A percentile compares a stretch with the other conserved stretches of the same genome.
phyloP scores from a whole-genome alignment of 1,140 invertebrate species.

The Dolichoris vasculosae region DNA sequence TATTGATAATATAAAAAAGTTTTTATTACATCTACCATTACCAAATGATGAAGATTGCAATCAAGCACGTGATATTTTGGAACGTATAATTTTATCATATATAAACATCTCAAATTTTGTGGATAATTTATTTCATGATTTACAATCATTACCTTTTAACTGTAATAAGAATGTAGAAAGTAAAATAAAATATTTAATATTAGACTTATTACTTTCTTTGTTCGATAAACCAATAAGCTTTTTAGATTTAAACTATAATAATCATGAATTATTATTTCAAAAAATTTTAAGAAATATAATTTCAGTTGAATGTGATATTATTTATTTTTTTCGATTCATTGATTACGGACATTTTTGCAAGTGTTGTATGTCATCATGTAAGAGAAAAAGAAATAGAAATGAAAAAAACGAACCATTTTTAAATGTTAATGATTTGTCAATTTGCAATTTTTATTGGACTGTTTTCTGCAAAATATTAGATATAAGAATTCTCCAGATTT shows the following conservation, averaged over 20 bases:
- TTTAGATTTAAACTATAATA: background rate
- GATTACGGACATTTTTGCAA: conserved; percentile 5
- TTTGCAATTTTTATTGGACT: conserved; percentile 31
- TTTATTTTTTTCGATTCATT: conserved; percentile 32
- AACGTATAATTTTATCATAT: conserved; percentile 2
- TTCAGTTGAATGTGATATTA: conserved; percentile 13
- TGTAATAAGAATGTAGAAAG: background rate
- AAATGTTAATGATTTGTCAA: conserved; percentile 20
- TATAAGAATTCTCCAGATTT: background rate
- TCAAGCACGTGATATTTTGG: background rate
- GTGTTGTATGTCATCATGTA: background rate
- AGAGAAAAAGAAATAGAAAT: background rate
- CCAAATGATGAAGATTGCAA: background rate
- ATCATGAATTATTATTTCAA: background rate
- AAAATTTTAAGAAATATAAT: conserved; percentile 27
- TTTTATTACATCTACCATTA: conserved; percentile 19
- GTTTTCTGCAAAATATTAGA: background rate
- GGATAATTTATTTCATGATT: conserved; percentile 22
- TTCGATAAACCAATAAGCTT: conserved; percentile 32
- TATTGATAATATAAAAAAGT: conserved; percentile 16
- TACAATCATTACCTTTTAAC: background rate
- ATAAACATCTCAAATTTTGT: conserved; percentile 33
- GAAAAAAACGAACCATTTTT: background rate
- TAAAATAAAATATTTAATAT: conserved; percentile 31
- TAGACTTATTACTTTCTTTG: conserved; percentile 23